phyloP scores from a whole-genome alignment of 1,140 invertebrate species.

The Tetramorium alpestre region DNA sequence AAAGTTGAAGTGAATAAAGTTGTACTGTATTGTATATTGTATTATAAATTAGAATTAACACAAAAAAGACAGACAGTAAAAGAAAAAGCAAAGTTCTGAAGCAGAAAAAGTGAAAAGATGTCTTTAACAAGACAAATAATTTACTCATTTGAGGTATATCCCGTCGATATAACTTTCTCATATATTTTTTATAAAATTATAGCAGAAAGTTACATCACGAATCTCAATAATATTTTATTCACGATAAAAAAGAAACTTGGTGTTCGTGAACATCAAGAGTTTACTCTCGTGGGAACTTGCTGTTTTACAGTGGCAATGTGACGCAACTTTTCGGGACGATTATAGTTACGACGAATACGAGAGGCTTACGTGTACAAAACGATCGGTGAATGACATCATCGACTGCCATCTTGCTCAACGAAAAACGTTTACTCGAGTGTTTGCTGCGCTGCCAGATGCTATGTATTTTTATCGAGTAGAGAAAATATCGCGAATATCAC shows the following conservation, averaged over 20 bases:
- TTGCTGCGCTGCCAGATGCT: slow-evolving; percentile 33
- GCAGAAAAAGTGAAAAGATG: neutral
- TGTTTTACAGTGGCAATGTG: neutral
- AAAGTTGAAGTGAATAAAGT: too few relatives aligned
- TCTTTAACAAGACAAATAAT: neutral
- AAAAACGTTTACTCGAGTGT: slow-evolving; percentile 23
- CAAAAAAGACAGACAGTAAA: neutral
- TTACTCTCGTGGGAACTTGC: neutral
- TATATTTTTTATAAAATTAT: slow-evolving; percentile 27
- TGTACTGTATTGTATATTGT: too few relatives aligned
- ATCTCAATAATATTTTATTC: slow-evolving; percentile 54
- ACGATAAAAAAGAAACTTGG: neutral
- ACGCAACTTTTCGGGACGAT: slow-evolving; percentile 31
- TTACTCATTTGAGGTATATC: neutral
- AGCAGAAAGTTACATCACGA: neutral
- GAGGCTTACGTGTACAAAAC: slow-evolving; percentile 46
- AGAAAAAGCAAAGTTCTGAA: neutral
- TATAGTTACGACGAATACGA: slow-evolving; percentile 44
- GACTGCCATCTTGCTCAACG: slow-evolving; percentile 9
- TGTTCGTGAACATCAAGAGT: neutral
- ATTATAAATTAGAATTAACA: too few relatives aligned
- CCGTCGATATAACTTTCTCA: neutral
- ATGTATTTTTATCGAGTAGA: slow-evolving; percentile 35
- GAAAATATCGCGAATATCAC: neutral
- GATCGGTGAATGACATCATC: slow-evolving; percentile 54